These are phyloP conservation scores for Macrocentrus cingulum DNA, from an alignment of 1,140 invertebrate species.

Conservation along the genomic window DNA sequence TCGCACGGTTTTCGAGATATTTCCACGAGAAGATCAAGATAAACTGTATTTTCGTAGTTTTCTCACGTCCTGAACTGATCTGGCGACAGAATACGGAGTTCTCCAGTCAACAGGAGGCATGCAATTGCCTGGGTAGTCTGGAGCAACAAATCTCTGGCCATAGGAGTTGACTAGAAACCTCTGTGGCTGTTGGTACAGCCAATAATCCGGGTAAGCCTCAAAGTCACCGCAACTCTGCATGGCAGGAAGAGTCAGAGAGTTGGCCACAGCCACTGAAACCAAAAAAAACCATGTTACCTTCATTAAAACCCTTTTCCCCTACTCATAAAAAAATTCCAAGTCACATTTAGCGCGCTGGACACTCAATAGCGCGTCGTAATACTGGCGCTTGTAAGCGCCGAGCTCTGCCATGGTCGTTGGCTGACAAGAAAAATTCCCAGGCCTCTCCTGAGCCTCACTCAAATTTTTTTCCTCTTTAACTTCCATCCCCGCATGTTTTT, in stretches of 20 bases:
- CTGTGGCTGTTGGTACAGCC: slow-evolving; percentile 38
- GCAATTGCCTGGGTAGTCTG: slow-evolving; percentile 29
- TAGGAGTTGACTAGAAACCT: slow-evolving; percentile 32
- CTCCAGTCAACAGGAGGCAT: slow-evolving; percentile 32
- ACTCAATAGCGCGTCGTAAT: slow-evolving; percentile 39
- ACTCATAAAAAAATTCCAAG: slow-evolving; percentile 9
- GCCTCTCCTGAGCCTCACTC: slow-evolving; percentile 13
- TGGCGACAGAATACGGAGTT: slow-evolving; percentile 33
- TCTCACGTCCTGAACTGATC: slow-evolving; percentile 33
- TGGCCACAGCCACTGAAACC: slow-evolving; percentile 40
- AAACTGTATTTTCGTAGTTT: slow-evolving; percentile 25
- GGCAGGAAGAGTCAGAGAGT: slow-evolving; percentile 39
- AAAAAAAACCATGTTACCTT: slow-evolving; percentile 22
- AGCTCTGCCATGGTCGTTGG: slow-evolving; percentile 31
- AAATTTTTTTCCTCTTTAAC: not conserved
- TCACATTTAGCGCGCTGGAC: slow-evolving; percentile 43
- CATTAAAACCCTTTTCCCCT: not conserved
- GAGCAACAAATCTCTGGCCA: slow-evolving; percentile 18
- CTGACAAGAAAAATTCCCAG: slow-evolving; percentile 25
- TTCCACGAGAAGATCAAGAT: too few relatives aligned
- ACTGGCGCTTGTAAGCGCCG: slow-evolving; percentile 39
- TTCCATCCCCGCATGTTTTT: too few relatives aligned
- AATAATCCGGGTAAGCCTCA: slow-evolving; percentile 37
- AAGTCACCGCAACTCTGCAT: slow-evolving; percentile 28
- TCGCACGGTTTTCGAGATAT: too few relatives aligned